Evolutionary conservation across 2,888 invertebrate species (phyloP).

Genomic region (Dynastes hyllus): DNA sequence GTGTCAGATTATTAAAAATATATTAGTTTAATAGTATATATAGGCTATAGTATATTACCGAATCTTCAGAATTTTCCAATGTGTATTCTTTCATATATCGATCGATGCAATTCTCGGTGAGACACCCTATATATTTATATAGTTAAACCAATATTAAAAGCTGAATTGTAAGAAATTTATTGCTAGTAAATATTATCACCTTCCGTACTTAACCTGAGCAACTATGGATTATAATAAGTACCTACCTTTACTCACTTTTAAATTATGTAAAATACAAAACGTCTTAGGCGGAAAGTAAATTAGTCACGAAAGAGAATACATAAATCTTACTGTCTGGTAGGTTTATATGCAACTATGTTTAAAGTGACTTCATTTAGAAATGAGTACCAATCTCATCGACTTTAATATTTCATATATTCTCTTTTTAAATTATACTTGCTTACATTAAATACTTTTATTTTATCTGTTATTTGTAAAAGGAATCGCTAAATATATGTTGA

Average conservation of each 20-base stretch:
- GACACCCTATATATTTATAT: no score
- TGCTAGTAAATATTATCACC: not conserved
- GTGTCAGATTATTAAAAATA: no score
- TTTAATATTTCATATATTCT: conserved; percentile 42
- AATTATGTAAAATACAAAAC: conserved; percentile 14
- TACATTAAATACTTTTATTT: not conserved
- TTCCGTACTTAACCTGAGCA: not conserved
- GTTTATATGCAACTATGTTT: conserved; percentile 38
- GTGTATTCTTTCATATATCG: no score
- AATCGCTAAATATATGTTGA: conserved; percentile 9
- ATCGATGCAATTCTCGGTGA: no score
- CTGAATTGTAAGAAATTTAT: not conserved
- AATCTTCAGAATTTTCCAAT: no score
- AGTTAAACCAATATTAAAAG: not conserved
- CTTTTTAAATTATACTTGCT: conserved; percentile 13
- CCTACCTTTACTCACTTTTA: not conserved
- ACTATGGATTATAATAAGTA: not conserved
- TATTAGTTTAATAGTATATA: no score
- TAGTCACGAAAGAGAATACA: conserved; percentile 8
- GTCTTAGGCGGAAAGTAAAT: conserved; percentile 23
- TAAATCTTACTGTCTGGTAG: conserved; percentile 38
- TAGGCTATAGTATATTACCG: no score
- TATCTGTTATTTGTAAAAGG: not conserved
- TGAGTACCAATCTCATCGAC: conserved; percentile 21
- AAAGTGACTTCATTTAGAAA: conserved; percentile 27